phyloP scores from a whole-genome alignment of 2,797 vertebrate species.

The Anas acuta region DNA sequence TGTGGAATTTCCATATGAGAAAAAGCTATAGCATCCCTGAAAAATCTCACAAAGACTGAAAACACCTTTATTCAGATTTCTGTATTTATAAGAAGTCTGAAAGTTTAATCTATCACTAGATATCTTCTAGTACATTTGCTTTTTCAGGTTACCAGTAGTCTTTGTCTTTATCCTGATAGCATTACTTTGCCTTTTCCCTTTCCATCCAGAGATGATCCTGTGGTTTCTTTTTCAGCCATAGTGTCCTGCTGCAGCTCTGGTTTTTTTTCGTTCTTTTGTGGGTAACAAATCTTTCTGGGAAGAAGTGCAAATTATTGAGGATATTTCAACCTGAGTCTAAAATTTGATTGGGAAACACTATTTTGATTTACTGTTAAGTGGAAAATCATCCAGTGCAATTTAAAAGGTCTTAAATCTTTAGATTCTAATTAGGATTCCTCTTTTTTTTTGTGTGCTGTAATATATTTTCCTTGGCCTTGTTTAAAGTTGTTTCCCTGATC shows the following conservation, averaged over 20 bases:
- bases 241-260: neutral
- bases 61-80: neutral
- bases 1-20: neutral
- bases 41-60: neutral
- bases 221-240: neutral
- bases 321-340: constrained; percentile 48
- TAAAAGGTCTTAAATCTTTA: constrained; percentile 62
- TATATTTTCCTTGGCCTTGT: neutral
- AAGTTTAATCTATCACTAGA: neutral
- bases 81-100: neutral
- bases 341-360: constrained; percentile 54
- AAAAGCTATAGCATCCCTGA: neutral
- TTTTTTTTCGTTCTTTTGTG: neutral
- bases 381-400: constrained; percentile 61
- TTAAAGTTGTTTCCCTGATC: constrained; percentile 11
- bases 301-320: constrained; percentile 9
- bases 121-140: neutral
- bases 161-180: neutral
- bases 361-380: constrained; percentile 54
- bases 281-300: constrained; percentile 20
- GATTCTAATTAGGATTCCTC: constrained; percentile 61
- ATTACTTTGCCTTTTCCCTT: neutral
- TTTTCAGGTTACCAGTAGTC: neutral
- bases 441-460: neutral
- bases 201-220: neutral